These are phyloP conservation scores for Drosophila prostipennis DNA, from an alignment of 2,888 invertebrate species.

Conservation along the genomic window DNA sequence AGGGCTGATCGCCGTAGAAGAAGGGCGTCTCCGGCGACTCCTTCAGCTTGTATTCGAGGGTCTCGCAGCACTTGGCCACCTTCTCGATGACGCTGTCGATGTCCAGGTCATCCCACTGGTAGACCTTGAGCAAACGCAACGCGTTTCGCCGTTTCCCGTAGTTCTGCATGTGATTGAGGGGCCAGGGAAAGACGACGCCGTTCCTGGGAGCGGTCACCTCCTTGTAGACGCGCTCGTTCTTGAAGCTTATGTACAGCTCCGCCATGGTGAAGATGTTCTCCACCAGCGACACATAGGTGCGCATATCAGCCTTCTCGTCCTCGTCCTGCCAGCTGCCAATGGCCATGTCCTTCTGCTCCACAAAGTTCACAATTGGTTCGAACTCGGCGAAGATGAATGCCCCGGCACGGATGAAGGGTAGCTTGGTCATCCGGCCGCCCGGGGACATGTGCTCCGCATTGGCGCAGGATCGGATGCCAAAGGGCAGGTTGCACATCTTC, in stretches of 20 bases:
- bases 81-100: constrained; percentile 91
- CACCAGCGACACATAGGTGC: constrained; percentile 96
- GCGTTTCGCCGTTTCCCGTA: constrained; percentile 90
- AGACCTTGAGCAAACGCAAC: constrained; percentile 89
- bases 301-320: constrained; percentile 94
- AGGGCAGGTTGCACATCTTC: constrained; percentile 95
- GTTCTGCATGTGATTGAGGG: constrained; percentile 92
- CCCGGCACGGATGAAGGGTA: constrained; percentile 96
- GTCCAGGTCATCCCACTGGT: constrained; percentile 93
- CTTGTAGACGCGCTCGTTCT: constrained; percentile 91
- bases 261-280: constrained; percentile 95
- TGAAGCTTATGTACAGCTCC: constrained; percentile 94
- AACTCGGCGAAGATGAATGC: constrained; percentile 95
- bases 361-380: constrained; percentile 95
- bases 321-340: constrained; percentile 89
- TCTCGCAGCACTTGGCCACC: constrained; percentile 92
- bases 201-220: constrained; percentile 93
- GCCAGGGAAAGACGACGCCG: constrained; percentile 97
- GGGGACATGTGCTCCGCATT: constrained; percentile 99
- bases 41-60: constrained; percentile 93
- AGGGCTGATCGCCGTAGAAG: constrained; percentile 94
- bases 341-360: constrained; percentile 92
- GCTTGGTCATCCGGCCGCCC: constrained; percentile 88
- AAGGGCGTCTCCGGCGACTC: constrained; percentile 87
- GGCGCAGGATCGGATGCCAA: constrained; percentile 91